Percentiles rank a stretch among this genome's conserved stretches.
phyloP scores from a whole-genome alignment of 2,797 vertebrate genomes.

The Galago senegalensis region DNA sequence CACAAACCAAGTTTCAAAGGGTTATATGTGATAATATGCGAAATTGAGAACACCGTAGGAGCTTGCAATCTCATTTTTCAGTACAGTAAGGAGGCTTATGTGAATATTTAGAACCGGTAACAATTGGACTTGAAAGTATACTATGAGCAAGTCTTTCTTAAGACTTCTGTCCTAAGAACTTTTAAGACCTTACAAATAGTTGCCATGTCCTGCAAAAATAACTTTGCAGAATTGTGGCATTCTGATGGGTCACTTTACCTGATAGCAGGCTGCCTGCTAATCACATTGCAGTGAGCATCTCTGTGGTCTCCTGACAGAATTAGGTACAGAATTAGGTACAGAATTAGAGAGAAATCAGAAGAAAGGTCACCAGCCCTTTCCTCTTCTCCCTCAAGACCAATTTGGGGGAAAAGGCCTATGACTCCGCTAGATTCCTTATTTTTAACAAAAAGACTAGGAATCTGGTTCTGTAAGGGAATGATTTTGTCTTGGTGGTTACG shows the following conservation, averaged over 20 bases:
- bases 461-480: neutral
- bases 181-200: neutral
- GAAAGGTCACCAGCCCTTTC: neutral
- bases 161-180: too few relatives aligned
- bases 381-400: neutral
- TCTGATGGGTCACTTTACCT: too few relatives aligned
- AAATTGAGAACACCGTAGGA: neutral
- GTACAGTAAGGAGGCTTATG: rapidly evolving
- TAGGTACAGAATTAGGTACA: too few relatives aligned
- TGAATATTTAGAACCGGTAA: neutral
- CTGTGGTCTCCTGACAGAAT: too few relatives aligned
- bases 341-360: neutral
- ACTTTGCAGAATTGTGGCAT: rapidly evolving
- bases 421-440: neutral
- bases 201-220: neutral
- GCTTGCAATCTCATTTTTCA: neutral
- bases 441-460: neutral
- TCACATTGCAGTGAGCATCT: rapidly evolving
- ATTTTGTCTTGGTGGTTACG: neutral
- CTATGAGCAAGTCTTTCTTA: neutral
- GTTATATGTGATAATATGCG: neutral
- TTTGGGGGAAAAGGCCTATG: neutral
- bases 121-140: neutral
- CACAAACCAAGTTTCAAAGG: neutral
- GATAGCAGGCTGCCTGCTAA: rapidly evolving